A percentile compares a stretch with the other conserved stretches of the same genome.
phyloP scores from a whole-genome alignment of 2,797 vertebrate genomes.

The Halcyon badia region DNA sequence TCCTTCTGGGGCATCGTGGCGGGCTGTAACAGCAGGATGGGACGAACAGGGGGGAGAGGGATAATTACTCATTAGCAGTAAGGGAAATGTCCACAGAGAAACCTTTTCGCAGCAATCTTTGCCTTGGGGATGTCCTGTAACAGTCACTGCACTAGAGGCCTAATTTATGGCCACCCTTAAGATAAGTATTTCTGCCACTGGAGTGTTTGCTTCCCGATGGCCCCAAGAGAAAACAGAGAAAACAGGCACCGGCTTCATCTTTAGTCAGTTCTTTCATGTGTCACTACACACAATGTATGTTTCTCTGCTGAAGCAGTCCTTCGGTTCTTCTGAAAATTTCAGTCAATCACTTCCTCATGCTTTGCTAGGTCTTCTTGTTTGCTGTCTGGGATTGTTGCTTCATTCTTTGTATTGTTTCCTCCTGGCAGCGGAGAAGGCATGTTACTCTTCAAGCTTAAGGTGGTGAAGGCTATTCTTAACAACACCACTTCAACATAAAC shows the following conservation, averaged over 20 bases:
- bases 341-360: not conserved
- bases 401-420: conserved; percentile 54
- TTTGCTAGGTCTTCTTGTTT: conserved; percentile 41
- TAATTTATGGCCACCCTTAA: not conserved
- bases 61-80: not conserved
- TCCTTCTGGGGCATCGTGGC: fast-evolving
- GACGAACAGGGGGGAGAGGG: fast-evolving
- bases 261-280: not conserved
- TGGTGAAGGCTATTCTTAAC: not conserved
- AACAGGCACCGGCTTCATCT: fast-evolving
- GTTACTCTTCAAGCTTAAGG: not conserved
- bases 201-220: not conserved
- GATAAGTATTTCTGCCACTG: not conserved
- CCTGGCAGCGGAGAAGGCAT: conserved; percentile 14
- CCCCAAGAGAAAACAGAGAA: not conserved
- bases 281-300: not conserved
- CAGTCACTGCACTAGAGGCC: not conserved
- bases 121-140: not conserved
- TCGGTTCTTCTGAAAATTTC: not conserved
- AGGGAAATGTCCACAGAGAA: not conserved
- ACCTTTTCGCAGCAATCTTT: not conserved
- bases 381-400: conserved; percentile 1
- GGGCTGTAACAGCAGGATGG: not conserved
- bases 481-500: not conserved
- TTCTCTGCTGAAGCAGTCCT: not conserved